Evolutionary conservation across 2,888 invertebrate genomes (phyloP), one percentile per base, ranked within the genome.

Genomic region (Cataglyphis cursor): DNA sequence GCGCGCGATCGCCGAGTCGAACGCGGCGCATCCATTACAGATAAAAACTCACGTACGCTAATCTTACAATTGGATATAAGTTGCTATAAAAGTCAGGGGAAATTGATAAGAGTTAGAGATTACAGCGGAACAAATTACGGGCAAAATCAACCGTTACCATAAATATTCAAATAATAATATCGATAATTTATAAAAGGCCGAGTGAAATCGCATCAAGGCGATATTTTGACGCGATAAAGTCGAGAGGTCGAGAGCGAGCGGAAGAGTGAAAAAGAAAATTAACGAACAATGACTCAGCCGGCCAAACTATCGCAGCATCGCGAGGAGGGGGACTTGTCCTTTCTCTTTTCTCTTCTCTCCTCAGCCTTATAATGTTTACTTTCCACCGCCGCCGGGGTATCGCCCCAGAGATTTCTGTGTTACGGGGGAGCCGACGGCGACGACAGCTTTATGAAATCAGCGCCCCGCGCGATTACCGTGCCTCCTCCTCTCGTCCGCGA

Each of bases 401-500:
- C 73, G 78, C 31, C 72, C 31, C 72, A 65, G 61, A 61, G 81
- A 61, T 59, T 73, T 85, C 78, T 74, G 89, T 85, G 89, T 85
- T 89, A 74, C 31, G 82, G 72, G 73, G 88, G 74, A 82, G 82
- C 65, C 70, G 68, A 68, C 54, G 35, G 38, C 86, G 92, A 89
- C 85, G 91, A 91, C 92, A 90, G 91, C 84, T 91, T 91, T 92
- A 91, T 91, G 91, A 88, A 89, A 88, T 87, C 84, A 86, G 62
- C 89, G 74, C 82, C 41, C 61, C 64, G 73, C 51, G 75, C 81
- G 80, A 83, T 85, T 65, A 64, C 61, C 57, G 68, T 70, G 80
- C 81, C 83, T 81, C 83, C 72, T 87, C 87, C 44, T 75, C 70
- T 75, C 70, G n/a, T 15, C 54, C 51, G 10, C 35, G 59, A 51